Percentiles rank a stretch among this genome's conserved stretches.
Conservation (phyloP, 2,113 vertebrate species). For the Siniperca knerii region DNA sequence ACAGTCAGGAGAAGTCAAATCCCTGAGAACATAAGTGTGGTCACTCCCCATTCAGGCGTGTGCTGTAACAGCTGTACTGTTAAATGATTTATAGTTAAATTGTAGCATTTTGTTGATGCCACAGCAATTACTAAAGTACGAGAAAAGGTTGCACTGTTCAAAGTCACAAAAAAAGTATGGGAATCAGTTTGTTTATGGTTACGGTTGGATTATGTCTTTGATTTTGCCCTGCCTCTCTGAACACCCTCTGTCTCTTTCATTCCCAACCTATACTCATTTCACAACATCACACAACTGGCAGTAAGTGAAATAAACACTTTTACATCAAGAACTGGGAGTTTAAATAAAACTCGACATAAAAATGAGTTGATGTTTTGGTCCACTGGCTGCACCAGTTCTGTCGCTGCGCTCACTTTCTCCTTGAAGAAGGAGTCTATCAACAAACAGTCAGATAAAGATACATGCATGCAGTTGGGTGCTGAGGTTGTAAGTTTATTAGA, state of each 20-base stretch:
- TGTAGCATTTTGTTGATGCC: background rate
- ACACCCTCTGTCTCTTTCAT: background rate
- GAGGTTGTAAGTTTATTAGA: background rate
- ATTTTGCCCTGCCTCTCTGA: background rate
- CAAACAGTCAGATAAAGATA: background rate
- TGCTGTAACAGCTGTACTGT: background rate
- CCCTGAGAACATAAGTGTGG: background rate
- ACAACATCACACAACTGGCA: background rate
- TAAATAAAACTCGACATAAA: slow-evolving; percentile 11
- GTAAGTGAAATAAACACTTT: background rate
- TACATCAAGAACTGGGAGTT: background rate
- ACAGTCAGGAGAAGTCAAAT: background rate
- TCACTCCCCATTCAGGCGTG: background rate
- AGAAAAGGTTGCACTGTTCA: background rate
- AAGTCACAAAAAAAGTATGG: background rate
- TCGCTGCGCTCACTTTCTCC: background rate
- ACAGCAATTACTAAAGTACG: background rate
- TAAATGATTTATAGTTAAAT: background rate
- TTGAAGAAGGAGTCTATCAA: background rate
- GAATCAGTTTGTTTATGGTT: background rate
- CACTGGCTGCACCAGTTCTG: background rate
- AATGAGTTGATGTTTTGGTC: slow-evolving; percentile 2
- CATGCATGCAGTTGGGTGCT: too few relatives aligned
- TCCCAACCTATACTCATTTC: background rate
- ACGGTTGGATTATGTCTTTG: background rate